Evolutionary conservation across 2,797 vertebrate species (phyloP).

Genomic region (Enteromius afrohamiltoni): DNA sequence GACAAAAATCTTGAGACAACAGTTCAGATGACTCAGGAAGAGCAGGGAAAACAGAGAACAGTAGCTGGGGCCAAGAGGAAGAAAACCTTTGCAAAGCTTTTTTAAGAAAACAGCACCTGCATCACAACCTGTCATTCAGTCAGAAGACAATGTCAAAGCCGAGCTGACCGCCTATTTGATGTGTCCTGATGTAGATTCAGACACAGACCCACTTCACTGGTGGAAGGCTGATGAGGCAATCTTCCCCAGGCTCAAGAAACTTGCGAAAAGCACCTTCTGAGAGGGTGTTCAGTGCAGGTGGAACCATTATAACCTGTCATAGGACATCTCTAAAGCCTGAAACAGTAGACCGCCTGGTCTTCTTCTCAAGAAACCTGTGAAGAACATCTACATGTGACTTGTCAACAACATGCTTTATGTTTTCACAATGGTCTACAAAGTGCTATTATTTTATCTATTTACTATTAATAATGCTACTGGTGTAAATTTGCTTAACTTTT

Average conservation of each 20-base stretch:
- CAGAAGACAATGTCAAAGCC: not conserved
- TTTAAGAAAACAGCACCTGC: not conserved
- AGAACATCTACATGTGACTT: not conserved
- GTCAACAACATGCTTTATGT: conserved; percentile 6
- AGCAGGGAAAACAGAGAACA: not conserved
- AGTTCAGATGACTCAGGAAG: not conserved
- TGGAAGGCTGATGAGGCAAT: not conserved
- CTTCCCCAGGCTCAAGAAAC: conserved; percentile 13
- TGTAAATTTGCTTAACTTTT: conserved; percentile 10
- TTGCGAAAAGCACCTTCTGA: conserved; percentile 15
- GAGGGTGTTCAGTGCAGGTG: conserved; percentile 1
- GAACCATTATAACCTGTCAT: conserved; percentile 5
- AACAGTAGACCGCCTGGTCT: not conserved
- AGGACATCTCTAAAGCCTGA: not conserved
- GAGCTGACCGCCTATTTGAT: conserved; percentile 18
- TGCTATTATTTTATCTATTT: not conserved
- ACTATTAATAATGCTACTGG: not conserved
- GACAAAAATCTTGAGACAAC: conserved; percentile 24
- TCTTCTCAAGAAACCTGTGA: conserved; percentile 19
- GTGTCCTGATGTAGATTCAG: not conserved
- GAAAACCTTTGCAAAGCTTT: conserved; percentile 5
- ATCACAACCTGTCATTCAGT: not conserved
- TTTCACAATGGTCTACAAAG: not conserved
- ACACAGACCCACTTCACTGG: conserved; percentile 25
- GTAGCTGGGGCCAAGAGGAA: not conserved